Evolutionary conservation across 2,113 vertebrate species (phyloP).

Genomic region (Artemisiospiza belli): DNA sequence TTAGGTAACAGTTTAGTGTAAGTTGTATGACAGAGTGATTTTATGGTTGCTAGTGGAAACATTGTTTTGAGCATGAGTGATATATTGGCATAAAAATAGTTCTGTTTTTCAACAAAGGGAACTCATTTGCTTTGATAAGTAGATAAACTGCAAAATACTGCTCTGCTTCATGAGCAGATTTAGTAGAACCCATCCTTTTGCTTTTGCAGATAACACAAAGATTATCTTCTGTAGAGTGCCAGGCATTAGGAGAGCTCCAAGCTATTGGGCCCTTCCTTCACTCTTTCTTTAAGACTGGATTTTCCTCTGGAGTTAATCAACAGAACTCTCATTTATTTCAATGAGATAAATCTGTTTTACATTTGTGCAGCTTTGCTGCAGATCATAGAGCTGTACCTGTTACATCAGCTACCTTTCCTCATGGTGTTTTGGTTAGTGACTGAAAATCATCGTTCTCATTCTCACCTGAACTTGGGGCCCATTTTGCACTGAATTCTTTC

Average conservation of each 20-base stretch:
- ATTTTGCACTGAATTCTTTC: not conserved
- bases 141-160: constrained; percentile 35
- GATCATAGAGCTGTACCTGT: not conserved
- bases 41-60: constrained; percentile 15
- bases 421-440: not conserved
- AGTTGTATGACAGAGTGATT: not conserved
- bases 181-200: not conserved
- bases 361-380: not conserved
- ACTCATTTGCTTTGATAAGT: constrained; percentile 20
- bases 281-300: not conserved
- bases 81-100: not conserved
- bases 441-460: not conserved
- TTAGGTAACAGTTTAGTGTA: not conserved
- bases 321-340: not conserved
- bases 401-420: not conserved
- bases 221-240: not conserved
- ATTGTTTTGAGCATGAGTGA: not conserved
- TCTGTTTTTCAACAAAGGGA: constrained; percentile 22
- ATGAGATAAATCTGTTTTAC: not conserved
- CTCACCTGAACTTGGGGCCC: not conserved
- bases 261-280: not conserved
- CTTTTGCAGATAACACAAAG: not conserved
- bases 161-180: constrained; percentile 24
- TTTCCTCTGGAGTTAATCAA: constrained; percentile 1
- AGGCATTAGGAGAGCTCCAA: not conserved